phyloP scores from a whole-genome alignment of 2,888 invertebrate genomes.

The Dolomedes plantarius region DNA sequence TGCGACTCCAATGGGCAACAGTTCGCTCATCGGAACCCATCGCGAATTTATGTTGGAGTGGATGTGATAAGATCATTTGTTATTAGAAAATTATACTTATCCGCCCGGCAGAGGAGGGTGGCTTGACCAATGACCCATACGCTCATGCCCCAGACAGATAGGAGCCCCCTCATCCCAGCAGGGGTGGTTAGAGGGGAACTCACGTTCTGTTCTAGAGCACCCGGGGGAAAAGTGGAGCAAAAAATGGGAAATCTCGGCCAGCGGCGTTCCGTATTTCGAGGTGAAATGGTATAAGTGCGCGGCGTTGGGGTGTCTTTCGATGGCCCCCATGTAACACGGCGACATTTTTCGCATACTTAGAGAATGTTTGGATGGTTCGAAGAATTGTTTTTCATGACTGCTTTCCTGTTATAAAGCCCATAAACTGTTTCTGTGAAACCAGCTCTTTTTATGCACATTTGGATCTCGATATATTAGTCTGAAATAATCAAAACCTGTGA shows the following conservation, averaged over 20 bases:
- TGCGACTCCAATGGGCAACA: too few species aligned
- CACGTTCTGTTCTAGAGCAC: constrained; percentile 30
- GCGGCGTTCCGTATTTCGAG: not conserved
- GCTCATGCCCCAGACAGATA: constrained; percentile 44
- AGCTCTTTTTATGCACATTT: too few species aligned
- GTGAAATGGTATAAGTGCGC: constrained; percentile 21
- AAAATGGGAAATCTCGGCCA: not conserved
- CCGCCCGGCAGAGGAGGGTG: constrained; percentile 18
- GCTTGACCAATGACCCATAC: constrained; percentile 65
- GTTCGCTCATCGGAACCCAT: not conserved
- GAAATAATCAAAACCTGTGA: too few species aligned
- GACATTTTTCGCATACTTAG: too few species aligned
- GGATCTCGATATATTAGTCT: too few species aligned
- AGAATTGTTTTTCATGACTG: too few species aligned
- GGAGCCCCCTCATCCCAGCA: not conserved
- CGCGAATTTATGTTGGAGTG: not conserved
- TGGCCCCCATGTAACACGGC: too few species aligned
- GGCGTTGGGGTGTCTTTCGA: too few species aligned
- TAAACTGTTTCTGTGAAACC: too few species aligned
- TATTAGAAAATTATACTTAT: constrained; percentile 38
- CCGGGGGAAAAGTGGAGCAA: constrained; percentile 19
- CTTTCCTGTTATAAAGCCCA: too few species aligned
- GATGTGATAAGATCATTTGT: constrained; percentile 31
- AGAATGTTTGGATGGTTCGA: too few species aligned
- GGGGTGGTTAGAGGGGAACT: not conserved